Evolutionary conservation across 37 sponge, comb jelly and placozoan genomes (phyloP), one percentile per base, ranked within the genome.

Genomic region (Oopsacas minuta): DNA sequence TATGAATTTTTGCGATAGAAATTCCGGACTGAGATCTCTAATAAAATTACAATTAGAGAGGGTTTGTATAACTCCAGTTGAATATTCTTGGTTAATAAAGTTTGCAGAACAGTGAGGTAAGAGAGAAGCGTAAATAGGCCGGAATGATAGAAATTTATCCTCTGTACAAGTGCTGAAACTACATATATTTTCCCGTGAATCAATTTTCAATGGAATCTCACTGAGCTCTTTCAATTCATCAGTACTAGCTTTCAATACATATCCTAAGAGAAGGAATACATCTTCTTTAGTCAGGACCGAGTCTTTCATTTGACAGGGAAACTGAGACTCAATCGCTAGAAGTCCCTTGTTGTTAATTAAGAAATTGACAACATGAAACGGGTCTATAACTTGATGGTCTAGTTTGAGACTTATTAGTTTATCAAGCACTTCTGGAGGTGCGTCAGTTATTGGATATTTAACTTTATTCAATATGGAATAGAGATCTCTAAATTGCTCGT

Each of bases 161-260:
- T 61, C 75, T 10, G 20, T n/a, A 34, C 28, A 3, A 32, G 7
- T 10, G 1, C 20, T 61, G 28, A 61, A 61, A 12, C 75, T 61
- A 10, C 28, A 61, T 3, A 61, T 25, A 12, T 32, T 61, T n/a
- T 61, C 28, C 1, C 28, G 28, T 25, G 75, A 61, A 61, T 61
- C 75, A 34, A 61, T 61, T 34, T 61, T 61, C 30, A 61, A 61
- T n/a, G 75, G 75, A 61, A 61, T 10, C 28, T n/a, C 75, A 61
- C 32, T 61, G 30, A 61, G 20, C 1, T 25, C 30, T 20, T 61
- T 61, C 30, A 61, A 61, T 34, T 61, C 32, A 25, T 61, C 75
- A 10, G 32, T 61, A 34, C 30, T 61, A 25, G 28, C 75, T 12
- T 61, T n/a, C 75, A 61, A 12, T 32, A 61, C 75, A 12, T 20